Percentiles rank a stretch among this genome's conserved stretches.
Conservation (phyloP, 2,888 invertebrate species). For the Phalangium opilio region DNA sequence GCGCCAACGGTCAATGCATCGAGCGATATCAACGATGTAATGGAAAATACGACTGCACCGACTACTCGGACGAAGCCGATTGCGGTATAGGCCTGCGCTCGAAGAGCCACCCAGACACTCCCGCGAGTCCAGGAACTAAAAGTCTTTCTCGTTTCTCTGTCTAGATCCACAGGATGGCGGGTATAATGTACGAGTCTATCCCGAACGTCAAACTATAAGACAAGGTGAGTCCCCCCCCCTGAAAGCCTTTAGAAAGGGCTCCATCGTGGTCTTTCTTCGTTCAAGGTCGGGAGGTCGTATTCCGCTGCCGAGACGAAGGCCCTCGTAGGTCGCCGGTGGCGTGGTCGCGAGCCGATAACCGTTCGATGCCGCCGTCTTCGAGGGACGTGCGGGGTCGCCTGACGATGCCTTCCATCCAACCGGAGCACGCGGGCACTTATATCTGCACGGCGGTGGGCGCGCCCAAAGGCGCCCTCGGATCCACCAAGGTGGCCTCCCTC, state of each 20-base stretch:
- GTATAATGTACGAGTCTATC: slow-evolving; percentile 52
- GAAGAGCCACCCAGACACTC: too few relatives aligned
- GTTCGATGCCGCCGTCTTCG: slow-evolving; percentile 59
- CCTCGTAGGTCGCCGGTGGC: slow-evolving; percentile 53
- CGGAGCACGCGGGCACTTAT: slow-evolving; percentile 62
- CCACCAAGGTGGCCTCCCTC: slow-evolving; percentile 45
- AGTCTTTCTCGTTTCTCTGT: not conserved
- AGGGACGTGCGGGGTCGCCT: slow-evolving; percentile 58
- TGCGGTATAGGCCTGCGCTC: too few relatives aligned
- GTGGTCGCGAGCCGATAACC: slow-evolving; percentile 52
- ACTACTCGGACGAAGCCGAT: slow-evolving; percentile 79
- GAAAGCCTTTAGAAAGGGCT: too few relatives aligned
- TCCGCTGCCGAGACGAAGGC: slow-evolving; percentile 86
- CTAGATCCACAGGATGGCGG: slow-evolving; percentile 18
- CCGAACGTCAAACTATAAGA: slow-evolving; percentile 58
- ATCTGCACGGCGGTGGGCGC: slow-evolving; percentile 62
- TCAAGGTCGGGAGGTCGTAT: slow-evolving; percentile 85
- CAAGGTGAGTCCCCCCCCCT: slow-evolving; percentile 42
- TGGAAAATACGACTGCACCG: slow-evolving; percentile 75
- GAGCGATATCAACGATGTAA: slow-evolving; percentile 62
- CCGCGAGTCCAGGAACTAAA: slow-evolving; percentile 1
- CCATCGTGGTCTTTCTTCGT: slow-evolving; percentile 1
- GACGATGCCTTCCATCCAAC: slow-evolving; percentile 64
- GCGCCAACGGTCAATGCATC: slow-evolving; percentile 54
- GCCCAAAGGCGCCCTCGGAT: slow-evolving; percentile 38